These are phyloP conservation scores for Heliconius melpomene DNA, from an alignment of 1,140 invertebrate species.

Conservation along the genomic window DNA sequence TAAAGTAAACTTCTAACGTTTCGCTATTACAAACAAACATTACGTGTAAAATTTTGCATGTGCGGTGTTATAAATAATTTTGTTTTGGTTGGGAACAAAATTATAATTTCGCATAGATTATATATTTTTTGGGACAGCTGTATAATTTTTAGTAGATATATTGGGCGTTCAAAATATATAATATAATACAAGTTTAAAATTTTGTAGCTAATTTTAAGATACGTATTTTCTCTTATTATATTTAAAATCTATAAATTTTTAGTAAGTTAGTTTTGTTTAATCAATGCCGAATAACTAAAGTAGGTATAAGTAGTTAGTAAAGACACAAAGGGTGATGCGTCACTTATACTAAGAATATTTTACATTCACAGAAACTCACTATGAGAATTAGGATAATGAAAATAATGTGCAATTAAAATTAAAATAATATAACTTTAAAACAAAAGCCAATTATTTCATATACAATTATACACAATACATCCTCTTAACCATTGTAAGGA, in stretches of 20 bases:
- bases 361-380: not conserved
- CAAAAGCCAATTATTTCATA: not conserved
- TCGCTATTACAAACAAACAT: not conserved
- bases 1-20: conserved; percentile 1
- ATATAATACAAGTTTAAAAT: not conserved
- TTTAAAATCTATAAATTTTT: not conserved
- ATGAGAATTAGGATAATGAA: not conserved
- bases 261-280: too few relatives aligned
- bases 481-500: not conserved
- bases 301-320: too few relatives aligned
- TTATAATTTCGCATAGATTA: too few relatives aligned
- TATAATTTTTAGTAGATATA: too few relatives aligned
- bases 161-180: too few relatives aligned
- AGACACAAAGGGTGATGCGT: not conserved
- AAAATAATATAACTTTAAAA: conserved; percentile 5
- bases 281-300: too few relatives aligned
- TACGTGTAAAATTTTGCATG: not conserved
- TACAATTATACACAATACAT: not conserved
- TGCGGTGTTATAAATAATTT: not conserved
- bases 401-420: not conserved
- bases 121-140: too few relatives aligned
- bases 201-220: too few relatives aligned
- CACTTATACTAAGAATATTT: not conserved
- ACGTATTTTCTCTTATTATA: too few relatives aligned
- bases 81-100: not conserved